A percentile compares a stretch with the other conserved stretches of the same genome.
Evolutionary conservation across 2,113 vertebrate genomes (phyloP).

Genomic region (Arizona elegans): DNA sequence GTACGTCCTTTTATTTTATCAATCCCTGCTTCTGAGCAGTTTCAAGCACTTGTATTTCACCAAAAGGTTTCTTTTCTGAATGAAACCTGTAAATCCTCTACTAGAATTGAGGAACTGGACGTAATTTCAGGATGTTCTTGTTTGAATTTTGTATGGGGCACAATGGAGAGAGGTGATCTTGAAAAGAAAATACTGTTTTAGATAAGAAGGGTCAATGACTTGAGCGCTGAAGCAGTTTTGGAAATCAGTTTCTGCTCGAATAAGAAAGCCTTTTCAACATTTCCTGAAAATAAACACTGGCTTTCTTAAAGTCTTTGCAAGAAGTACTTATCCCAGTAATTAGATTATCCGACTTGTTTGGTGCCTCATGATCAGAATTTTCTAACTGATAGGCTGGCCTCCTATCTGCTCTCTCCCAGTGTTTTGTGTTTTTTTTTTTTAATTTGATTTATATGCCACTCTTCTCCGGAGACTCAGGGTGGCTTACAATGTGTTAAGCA

Average conservation of each 20-base stretch:
- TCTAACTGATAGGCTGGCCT: background rate
- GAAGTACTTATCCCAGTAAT: background rate
- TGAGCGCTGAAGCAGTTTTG: background rate
- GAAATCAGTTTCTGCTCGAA: background rate
- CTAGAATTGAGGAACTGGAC: background rate
- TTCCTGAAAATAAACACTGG: background rate
- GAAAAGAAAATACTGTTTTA: background rate
- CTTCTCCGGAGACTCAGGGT: too few relatives aligned
- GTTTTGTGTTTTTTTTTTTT: too few relatives aligned
- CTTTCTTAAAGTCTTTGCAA: background rate
- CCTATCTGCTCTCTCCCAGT: background rate
- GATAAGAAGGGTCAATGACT: background rate
- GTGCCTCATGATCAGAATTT: background rate
- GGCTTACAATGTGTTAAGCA: too few relatives aligned
- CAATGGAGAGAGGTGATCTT: background rate
- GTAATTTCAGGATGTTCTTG: background rate
- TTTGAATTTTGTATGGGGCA: background rate
- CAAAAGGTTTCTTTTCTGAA: background rate
- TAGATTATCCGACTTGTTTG: background rate
- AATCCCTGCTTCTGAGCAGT: background rate
- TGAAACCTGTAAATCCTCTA: background rate
- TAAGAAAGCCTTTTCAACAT: background rate
- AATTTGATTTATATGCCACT: too few relatives aligned
- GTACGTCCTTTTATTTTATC: background rate
- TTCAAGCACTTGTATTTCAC: background rate